These are phyloP conservation scores for Ceyx erithaca DNA, from an alignment of 2,797 vertebrate genomes.

Conservation along the genomic window DNA sequence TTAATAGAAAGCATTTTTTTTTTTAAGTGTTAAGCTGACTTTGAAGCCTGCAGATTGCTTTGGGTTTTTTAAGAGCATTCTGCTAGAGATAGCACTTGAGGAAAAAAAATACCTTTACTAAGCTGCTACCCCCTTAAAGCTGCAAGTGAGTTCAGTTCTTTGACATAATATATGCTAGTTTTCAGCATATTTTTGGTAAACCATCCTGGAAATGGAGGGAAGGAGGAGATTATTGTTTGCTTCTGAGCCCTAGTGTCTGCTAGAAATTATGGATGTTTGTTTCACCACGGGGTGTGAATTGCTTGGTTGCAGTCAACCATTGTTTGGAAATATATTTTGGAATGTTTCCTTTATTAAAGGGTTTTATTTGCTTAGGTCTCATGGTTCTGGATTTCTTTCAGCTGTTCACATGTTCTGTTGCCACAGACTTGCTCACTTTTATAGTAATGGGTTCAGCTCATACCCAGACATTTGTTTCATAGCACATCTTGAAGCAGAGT, in stretches of 20 bases:
- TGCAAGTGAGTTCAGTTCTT: neutral
- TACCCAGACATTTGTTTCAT: slow-evolving; percentile 27
- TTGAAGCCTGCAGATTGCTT: slow-evolving; percentile 11
- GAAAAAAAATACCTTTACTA: neutral
- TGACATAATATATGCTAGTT: neutral
- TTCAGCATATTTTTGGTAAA: slow-evolving; percentile 14
- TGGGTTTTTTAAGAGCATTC: neutral
- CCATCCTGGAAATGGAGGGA: neutral
- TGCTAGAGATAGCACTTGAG: neutral
- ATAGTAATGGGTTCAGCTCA: slow-evolving; percentile 9
- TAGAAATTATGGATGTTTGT: slow-evolving; percentile 59
- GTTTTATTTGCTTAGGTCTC: slow-evolving; percentile 50
- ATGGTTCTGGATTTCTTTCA: slow-evolving; percentile 51
- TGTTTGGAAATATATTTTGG: slow-evolving; percentile 67
- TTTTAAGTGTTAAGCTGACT: neutral
- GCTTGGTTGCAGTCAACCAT: slow-evolving; percentile 64
- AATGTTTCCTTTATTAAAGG: slow-evolving; percentile 54
- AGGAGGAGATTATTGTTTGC: neutral
- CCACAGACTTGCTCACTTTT: slow-evolving; percentile 10
- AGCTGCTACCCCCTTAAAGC: neutral
- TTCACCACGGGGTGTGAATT: slow-evolving; percentile 57
- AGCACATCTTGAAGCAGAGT: neutral
- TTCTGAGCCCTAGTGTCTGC: slow-evolving; percentile 40
- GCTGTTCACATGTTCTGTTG: slow-evolving; percentile 17
- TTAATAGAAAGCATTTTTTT: slow-evolving; percentile 16